Evolutionary conservation across 2,797 vertebrate genomes (phyloP), one percentile per base, ranked within the genome.

Genomic region (Neosilurus mollespiculum): DNA sequence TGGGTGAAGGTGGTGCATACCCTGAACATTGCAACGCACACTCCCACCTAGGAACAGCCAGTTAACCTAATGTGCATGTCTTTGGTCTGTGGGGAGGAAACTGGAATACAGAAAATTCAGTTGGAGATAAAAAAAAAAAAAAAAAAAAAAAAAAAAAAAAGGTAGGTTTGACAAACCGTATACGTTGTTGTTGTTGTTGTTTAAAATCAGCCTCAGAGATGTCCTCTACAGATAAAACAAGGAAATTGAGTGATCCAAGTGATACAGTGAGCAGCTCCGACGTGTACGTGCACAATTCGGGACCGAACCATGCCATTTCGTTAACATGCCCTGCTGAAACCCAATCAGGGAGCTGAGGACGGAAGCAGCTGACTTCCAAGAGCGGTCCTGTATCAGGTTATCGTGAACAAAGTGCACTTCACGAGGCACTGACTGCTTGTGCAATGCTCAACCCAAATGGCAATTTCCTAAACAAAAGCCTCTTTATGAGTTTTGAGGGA

Each of bases 391-490:
- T 81, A 83, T 82, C 80, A 76, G 81, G 80, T 84, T 75, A 82
- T 81, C 82, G n/a, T 83, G 80, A 81, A 86, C 70, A 83, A 70
- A 67, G 64, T 70, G 67, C 81, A 84, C 83, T 86, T 81, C 83
- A 86, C 53, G 75, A 83, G 64, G 30, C 34, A 59, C 78, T 53
- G 62, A 70, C 43, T 84, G 72, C 77, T 80, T 49, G 73, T 22
- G 85, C 56, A 70, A 37, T 43, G 66, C 83, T 37, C 77, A 76
- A 76, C 30, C 54, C 80, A 86, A 77, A 81, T 76, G 66, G 78
- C 77, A 72, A 72, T 81, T 73, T 83, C 53, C 75, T 53, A 81
- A 66, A 91, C 87, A 88, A 89, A 86, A 86, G 71, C 75, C 43
- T 80, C 84, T 80, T 89, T 92, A 85, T 90, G 37, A 80, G 24